Percentiles rank a stretch among this genome's conserved stretches.
These are phyloP conservation scores for Pampus argenteus DNA, from an alignment of 2,797 vertebrate species.

Conservation along the genomic window DNA sequence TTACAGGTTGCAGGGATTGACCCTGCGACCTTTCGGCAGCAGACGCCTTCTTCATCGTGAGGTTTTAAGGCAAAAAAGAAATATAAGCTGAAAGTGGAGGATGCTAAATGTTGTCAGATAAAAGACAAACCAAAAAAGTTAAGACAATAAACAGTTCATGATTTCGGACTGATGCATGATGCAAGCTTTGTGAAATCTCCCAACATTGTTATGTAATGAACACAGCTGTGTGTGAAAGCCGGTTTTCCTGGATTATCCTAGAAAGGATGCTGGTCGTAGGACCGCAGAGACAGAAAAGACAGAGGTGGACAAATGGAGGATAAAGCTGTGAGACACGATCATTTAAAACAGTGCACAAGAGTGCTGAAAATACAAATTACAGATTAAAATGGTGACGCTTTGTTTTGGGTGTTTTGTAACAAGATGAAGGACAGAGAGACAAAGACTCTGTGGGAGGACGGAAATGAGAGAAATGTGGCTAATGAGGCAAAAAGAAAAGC, in stretches of 20 bases:
- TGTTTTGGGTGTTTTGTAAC: neutral
- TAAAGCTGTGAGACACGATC: neutral
- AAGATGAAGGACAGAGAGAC: neutral
- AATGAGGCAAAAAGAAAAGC: conserved; percentile 28
- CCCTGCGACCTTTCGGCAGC: neutral
- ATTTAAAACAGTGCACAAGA: too few species aligned
- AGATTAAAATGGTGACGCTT: neutral
- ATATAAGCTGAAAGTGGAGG: neutral
- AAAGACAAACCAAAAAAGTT: neutral
- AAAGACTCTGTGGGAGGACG: conserved; percentile 15
- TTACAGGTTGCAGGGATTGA: neutral
- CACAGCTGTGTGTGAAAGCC: conserved; percentile 11
- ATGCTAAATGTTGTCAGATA: neutral
- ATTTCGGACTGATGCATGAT: conserved; percentile 29
- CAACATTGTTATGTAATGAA: conserved; percentile 4
- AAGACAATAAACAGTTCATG: neutral
- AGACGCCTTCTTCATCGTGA: neutral
- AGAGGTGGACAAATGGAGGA: neutral
- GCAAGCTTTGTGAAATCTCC: conserved; percentile 40
- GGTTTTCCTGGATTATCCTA: conserved; percentile 15
- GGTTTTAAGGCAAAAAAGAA: neutral
- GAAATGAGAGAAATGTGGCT: conserved; percentile 4
- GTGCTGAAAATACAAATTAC: neutral
- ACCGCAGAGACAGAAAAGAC: neutral
- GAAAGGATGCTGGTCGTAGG: neutral